These are phyloP conservation scores for Aethes cnicana DNA, from an alignment of 2,888 invertebrate genomes.

Conservation along the genomic window DNA sequence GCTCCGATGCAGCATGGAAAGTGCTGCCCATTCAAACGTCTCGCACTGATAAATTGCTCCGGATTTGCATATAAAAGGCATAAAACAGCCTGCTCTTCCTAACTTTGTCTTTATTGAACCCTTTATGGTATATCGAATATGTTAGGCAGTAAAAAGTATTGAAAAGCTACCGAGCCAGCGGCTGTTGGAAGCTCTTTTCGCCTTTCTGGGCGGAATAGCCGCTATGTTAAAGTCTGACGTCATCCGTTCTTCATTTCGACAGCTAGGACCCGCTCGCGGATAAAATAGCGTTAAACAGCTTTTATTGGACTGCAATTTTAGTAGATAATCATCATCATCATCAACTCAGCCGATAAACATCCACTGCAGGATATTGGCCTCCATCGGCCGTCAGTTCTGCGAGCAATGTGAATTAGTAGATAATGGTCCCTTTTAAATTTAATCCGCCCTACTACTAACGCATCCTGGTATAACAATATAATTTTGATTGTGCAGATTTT, in stretches of 20 bases:
- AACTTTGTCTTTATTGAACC: slow-evolving; percentile 56
- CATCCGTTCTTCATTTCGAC: slow-evolving; percentile 1
- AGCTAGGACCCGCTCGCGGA: too few species aligned
- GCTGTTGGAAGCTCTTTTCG: slow-evolving; percentile 5
- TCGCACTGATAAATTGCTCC: slow-evolving; percentile 68
- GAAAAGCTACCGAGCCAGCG: slow-evolving; percentile 10
- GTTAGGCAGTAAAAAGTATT: slow-evolving; percentile 41
- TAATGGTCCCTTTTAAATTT: too few species aligned
- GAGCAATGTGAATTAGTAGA: too few species aligned
- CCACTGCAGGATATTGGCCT: slow-evolving; percentile 1
- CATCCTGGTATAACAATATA: too few species aligned
- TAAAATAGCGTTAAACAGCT: too few species aligned
- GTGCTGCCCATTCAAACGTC: slow-evolving; percentile 70
- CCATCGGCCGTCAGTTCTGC: neutral
- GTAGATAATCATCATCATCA: too few species aligned
- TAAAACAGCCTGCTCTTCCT: slow-evolving; percentile 57
- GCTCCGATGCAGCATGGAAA: slow-evolving; percentile 51
- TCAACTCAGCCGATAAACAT: too few species aligned
- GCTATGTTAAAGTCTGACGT: slow-evolving; percentile 18
- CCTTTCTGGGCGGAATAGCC: slow-evolving; percentile 16
- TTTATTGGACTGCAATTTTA: too few species aligned
- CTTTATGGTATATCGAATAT: slow-evolving; percentile 45
- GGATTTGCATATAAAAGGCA: slow-evolving; percentile 72
- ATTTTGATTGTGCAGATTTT: too few species aligned
- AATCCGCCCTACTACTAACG: too few species aligned